Evolutionary conservation across 2,888 invertebrate genomes (phyloP).

Genomic region (Opisthograptis luteolata): DNA sequence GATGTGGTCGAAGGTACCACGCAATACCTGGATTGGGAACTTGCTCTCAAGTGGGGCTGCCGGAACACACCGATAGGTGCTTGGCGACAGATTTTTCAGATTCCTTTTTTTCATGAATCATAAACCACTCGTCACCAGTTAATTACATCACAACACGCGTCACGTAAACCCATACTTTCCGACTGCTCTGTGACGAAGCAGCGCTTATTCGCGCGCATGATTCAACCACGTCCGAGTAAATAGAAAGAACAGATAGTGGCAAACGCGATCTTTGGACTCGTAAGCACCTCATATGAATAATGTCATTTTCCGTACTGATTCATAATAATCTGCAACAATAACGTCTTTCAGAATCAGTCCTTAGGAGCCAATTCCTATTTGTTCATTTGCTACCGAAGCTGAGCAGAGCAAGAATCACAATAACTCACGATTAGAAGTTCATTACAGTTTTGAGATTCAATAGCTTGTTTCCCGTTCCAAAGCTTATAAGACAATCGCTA

Average conservation of each 20-base stretch:
- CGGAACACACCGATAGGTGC: no score
- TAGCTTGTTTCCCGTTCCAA: no score
- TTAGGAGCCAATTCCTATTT: not conserved
- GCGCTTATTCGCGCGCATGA: conserved; percentile 10
- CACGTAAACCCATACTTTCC: not conserved
- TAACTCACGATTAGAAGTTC: no score
- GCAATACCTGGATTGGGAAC: no score
- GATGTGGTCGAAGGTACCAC: no score
- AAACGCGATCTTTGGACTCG: conserved; percentile 18
- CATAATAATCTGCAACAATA: not conserved
- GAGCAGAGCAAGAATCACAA: no score
- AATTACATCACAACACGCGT: not conserved
- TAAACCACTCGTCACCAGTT: conserved; percentile 2
- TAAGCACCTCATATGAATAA: not conserved
- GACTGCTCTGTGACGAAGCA: conserved; percentile 15
- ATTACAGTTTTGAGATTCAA: no score
- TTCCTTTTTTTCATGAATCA: no score
- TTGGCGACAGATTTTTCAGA: no score
- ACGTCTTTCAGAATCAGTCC: not conserved
- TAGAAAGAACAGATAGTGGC: conserved; percentile 9
- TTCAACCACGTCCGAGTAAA: not conserved
- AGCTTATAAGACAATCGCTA: no score
- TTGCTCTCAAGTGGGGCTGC: no score
- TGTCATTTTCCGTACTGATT: not conserved
- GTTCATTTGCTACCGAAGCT: no score